Evolutionary conservation across 2,113 vertebrate species (phyloP).

Genomic region (Heterochromis multidens): DNA sequence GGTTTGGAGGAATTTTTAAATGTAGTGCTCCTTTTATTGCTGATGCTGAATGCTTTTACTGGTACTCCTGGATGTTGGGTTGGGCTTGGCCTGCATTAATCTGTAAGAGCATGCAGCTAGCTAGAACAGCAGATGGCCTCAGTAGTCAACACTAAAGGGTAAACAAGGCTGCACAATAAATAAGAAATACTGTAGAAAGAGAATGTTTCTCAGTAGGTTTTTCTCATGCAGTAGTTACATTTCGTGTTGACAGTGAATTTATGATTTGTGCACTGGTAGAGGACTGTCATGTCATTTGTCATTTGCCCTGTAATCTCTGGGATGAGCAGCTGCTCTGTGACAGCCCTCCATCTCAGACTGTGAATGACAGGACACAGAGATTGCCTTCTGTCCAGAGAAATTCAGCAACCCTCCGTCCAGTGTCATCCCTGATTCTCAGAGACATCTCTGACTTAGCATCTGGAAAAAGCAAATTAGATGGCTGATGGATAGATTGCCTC

Average conservation of each 20-base stretch:
- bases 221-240: not conserved
- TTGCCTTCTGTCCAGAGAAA: slow-evolving; percentile 23
- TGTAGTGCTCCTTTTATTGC: not conserved
- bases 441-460: slow-evolving; percentile 40
- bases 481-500: not conserved
- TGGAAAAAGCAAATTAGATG: slow-evolving; percentile 35
- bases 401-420: not conserved
- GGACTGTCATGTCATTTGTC: slow-evolving; percentile 8
- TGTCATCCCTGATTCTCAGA: slow-evolving; percentile 4
- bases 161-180: not conserved
- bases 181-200: not conserved
- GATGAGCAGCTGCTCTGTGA: slow-evolving; percentile 30
- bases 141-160: slow-evolving; percentile 1
- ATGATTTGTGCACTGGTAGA: not conserved
- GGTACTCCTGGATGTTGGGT: not conserved
- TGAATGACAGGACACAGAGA: slow-evolving; percentile 1
- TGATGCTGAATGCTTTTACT: slow-evolving; percentile 6
- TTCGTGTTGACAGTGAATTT: not conserved
- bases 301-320: slow-evolving; percentile 18
- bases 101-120: slow-evolving; percentile 38
- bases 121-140: slow-evolving; percentile 37
- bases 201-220: not conserved
- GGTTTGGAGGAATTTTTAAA: not conserved
- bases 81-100: not conserved
- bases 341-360: not conserved